Base-by-base conservation (phyloP, 2,113 vertebrate genomes). In the Campylomormyrus numenius region DNA sequence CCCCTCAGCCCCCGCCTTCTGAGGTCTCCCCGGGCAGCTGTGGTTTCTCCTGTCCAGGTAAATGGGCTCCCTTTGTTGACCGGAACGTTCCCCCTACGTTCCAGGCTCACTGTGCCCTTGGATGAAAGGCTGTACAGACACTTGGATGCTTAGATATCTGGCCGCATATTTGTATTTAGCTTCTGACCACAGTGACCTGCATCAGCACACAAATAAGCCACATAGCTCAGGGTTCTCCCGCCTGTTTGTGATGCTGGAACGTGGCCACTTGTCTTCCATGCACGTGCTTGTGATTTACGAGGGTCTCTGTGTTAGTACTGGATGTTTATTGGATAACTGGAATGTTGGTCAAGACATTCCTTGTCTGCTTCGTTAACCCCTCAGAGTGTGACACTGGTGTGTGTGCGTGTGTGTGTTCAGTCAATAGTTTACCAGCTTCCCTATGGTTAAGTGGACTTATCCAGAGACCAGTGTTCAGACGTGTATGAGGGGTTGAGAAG, bases 21-120 rank as follows among this genome's bases (percentile, higher is more conserved):
- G 96, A 98, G 97, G 91, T 97, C 97, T 0, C 97, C 97, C 27
- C 97, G 97, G 0, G 97, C 97, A 6, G 97, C 97, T 58, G 96
- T 97, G 8, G 96, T 98, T 1, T 97, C 97, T 27, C 97, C 97
- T 7, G 97, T 98, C 95, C 97, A 98, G 96, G 97, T 98, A 87
- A 53, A 94, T 2, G 21, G 84, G 45, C 24, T 17, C 9, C 31
- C 49, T 31, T 24, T 13, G 1, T 35, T 24, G n/a, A 39, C n/a
- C 1, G 5, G 77, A 83, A 83, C 5, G 0, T 48, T 85, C 46
- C 45, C 9, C 21, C 35, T 19, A 17, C 2, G 39, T 45, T 83
- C 77, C 39, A 83, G 24, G 70, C 31, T 77, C 27, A 15, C n/a
- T 1, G 11, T 74, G 62, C 10, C 8, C 62, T 70, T 9, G 62